These are phyloP conservation scores for Nipponia nippon DNA, from an alignment of 2,113 vertebrate species.

Conservation along the genomic window DNA sequence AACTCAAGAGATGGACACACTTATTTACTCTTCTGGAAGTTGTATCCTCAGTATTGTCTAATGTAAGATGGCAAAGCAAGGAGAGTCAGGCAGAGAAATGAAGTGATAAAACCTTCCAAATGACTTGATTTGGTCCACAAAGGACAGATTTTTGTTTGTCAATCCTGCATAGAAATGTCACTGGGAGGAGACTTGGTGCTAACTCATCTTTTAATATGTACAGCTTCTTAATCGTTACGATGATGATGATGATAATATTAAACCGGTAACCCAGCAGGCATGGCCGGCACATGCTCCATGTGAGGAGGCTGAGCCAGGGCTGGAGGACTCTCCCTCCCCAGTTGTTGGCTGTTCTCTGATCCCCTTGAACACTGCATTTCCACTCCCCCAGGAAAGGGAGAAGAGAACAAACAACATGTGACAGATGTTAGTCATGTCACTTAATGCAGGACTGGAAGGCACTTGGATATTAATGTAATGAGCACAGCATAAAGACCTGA, in stretches of 20 bases:
- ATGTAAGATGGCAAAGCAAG: background rate
- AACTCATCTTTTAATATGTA: background rate
- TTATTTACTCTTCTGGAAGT: background rate
- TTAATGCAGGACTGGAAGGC: constrained; percentile 16
- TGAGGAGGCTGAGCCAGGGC: background rate
- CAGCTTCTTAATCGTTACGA: background rate
- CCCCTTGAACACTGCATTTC: background rate
- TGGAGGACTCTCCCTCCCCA: background rate
- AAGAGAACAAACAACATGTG: background rate
- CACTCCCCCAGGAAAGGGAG: background rate
- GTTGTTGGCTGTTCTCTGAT: background rate
- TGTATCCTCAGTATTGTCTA: background rate
- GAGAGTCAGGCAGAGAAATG: background rate
- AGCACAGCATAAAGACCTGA: background rate
- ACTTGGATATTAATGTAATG: background rate
- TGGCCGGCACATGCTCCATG: background rate
- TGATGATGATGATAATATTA: background rate
- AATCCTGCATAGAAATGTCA: background rate
- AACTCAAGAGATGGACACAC: background rate
- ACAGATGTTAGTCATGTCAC: background rate
- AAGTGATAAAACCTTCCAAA: background rate
- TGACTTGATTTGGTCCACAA: background rate
- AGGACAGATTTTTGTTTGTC: background rate
- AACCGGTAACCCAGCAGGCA: background rate
- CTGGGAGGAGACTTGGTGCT: background rate